Conservation (phyloP, 2,797 vertebrate genomes). For the Antennarius maculatus region DNA sequence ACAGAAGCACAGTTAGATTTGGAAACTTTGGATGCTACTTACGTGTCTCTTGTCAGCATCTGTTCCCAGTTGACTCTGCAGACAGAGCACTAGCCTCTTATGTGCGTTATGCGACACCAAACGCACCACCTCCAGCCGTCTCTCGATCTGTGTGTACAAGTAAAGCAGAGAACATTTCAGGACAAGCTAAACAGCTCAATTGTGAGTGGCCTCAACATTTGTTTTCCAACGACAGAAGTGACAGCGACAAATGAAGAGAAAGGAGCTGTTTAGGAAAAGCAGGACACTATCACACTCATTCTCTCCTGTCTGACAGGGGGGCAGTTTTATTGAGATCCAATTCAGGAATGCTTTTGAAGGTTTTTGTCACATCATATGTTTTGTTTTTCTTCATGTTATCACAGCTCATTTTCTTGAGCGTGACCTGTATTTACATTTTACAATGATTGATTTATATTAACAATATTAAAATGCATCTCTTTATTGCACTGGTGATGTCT, state of each 20-base stretch:
- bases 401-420: no score
- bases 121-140: slow-evolving; percentile 90
- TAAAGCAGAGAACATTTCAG: neutral
- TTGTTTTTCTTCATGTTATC: neutral
- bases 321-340: neutral
- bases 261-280: no score
- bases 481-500: no score
- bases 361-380: no score
- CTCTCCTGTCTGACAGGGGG: no score
- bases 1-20: neutral
- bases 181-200: neutral
- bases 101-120: slow-evolving; percentile 90
- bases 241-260: slow-evolving; percentile 37
- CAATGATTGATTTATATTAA: no score
- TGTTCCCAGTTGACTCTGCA: slow-evolving; percentile 90
- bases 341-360: neutral
- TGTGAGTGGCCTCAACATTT: neutral
- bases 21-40: slow-evolving; percentile 51
- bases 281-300: no score
- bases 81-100: slow-evolving; percentile 88
- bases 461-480: no score
- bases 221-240: slow-evolving; percentile 38
- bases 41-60: slow-evolving; percentile 95
- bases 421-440: no score
- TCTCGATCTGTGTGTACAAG: slow-evolving; percentile 85